Conservation (phyloP, 2,113 vertebrate species). For the Dryoscopus gambensis region DNA sequence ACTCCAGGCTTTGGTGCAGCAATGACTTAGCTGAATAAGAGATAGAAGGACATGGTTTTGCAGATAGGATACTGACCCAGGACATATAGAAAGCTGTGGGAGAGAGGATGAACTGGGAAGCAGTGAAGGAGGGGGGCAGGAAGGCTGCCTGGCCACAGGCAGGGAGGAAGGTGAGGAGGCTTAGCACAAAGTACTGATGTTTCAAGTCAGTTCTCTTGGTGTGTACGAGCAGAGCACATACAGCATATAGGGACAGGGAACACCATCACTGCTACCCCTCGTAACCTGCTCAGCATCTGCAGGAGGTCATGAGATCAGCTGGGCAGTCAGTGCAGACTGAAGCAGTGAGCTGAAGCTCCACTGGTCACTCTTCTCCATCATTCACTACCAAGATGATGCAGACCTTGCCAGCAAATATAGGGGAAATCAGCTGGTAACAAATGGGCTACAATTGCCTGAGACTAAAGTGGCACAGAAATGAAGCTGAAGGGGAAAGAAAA, state of each 20-base stretch:
- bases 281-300: background rate
- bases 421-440: background rate
- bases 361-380: background rate
- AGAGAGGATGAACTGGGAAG: background rate
- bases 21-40: background rate
- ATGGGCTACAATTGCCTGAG: background rate
- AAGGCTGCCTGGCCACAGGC: background rate
- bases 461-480: background rate
- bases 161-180: background rate
- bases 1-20: background rate
- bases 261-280: background rate
- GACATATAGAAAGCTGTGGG: background rate
- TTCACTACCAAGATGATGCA: background rate
- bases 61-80: background rate
- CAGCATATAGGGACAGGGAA: background rate
- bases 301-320: background rate
- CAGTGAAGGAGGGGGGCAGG: background rate
- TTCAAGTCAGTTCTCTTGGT: background rate
- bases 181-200: background rate
- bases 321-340: background rate
- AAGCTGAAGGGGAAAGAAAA: background rate
- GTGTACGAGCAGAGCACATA: background rate
- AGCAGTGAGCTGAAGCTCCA: background rate
- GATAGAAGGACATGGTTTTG: background rate
- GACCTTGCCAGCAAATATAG: accelerated